phyloP scores from a whole-genome alignment of 2,797 vertebrate genomes.

The Sebastes goodei region DNA sequence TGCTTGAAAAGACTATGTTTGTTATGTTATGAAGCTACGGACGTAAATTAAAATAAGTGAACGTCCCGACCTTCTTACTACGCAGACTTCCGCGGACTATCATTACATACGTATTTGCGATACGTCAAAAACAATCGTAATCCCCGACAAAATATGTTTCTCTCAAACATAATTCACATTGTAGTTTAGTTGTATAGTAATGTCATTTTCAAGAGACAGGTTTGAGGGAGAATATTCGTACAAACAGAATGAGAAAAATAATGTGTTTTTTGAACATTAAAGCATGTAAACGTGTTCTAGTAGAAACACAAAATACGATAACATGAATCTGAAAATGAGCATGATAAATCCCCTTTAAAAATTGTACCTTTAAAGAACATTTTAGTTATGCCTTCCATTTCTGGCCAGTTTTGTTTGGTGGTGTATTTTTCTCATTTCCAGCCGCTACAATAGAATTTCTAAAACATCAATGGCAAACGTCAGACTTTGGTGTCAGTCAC shows the following conservation, averaged over 20 bases:
- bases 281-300: background rate
- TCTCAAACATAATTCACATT: no score
- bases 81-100: no score
- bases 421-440: slow-evolving; percentile 23
- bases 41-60: no score
- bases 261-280: background rate
- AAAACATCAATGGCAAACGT: slow-evolving; percentile 35
- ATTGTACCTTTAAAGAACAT: background rate
- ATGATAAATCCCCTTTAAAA: background rate
- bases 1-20: no score
- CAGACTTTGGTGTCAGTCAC: slow-evolving; percentile 26
- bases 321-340: background rate
- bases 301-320: background rate
- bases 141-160: rapidly evolving
- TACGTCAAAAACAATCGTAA: no score
- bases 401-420: background rate
- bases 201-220: background rate
- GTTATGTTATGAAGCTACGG: no score
- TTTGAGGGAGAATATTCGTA: background rate
- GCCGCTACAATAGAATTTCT: slow-evolving; percentile 1
- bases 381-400: background rate
- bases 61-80: no score
- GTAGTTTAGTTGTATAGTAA: no score
- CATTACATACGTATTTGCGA: no score
- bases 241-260: no score